Evolutionary conservation across 1,140 invertebrate species (phyloP).

Genomic region (Calliopsis andreniformis): DNA sequence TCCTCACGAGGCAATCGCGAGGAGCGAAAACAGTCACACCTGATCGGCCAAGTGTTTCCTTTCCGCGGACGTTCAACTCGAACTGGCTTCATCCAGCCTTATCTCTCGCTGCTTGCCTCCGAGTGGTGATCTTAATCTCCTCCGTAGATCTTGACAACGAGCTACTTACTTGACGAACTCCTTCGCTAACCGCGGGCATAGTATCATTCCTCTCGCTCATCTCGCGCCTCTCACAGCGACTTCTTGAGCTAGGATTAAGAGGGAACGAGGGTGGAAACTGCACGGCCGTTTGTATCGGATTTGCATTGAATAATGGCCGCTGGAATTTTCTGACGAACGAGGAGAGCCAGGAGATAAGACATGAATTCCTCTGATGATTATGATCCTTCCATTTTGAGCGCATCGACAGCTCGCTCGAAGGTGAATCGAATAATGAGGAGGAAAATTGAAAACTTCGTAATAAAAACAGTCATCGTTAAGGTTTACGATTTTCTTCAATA

Average conservation of each 20-base stretch:
- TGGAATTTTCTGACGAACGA: slow-evolving; percentile 46
- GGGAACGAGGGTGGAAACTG: slow-evolving; percentile 54
- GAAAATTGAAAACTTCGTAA: too few species aligned
- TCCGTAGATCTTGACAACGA: slow-evolving; percentile 23
- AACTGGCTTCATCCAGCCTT: background rate
- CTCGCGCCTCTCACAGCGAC: background rate
- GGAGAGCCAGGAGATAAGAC: slow-evolving; percentile 46
- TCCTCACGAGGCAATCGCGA: too few species aligned
- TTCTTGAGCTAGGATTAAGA: slow-evolving; percentile 47
- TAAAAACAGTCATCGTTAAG: too few species aligned
- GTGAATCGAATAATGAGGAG: too few species aligned
- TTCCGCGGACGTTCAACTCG: too few species aligned
- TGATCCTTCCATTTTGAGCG: slow-evolving; percentile 43
- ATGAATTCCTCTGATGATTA: slow-evolving; percentile 55
- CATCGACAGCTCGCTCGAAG: slow-evolving; percentile 34
- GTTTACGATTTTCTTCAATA: too few species aligned
- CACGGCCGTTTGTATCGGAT: slow-evolving; percentile 64
- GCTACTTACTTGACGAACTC: slow-evolving; percentile 45
- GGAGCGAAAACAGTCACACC: too few species aligned
- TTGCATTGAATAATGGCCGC: slow-evolving; percentile 65
- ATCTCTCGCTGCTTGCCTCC: background rate
- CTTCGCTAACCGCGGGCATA: slow-evolving; percentile 24
- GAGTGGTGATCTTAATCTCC: slow-evolving; percentile 32
- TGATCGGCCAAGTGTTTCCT: too few species aligned
- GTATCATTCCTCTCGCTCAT: slow-evolving; percentile 5